phyloP scores from a whole-genome alignment of 2,113 vertebrate genomes.

The Esox niger region DNA sequence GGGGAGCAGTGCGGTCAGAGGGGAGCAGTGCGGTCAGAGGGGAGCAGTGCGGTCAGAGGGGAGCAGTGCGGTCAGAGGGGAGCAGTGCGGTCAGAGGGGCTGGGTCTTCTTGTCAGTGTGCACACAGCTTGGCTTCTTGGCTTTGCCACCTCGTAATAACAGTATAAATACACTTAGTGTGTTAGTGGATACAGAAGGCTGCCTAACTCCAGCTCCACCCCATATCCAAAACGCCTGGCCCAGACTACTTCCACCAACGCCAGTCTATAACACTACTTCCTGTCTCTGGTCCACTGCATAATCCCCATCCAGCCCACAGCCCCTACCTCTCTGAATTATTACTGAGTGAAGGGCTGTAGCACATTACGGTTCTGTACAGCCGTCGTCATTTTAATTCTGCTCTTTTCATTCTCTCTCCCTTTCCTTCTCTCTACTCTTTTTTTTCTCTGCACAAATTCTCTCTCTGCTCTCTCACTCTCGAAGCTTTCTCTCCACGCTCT shows the following conservation, averaged over 20 bases:
- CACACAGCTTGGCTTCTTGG: slow-evolving; percentile 26
- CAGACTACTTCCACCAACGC: no score
- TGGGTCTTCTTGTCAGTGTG: slow-evolving; percentile 50
- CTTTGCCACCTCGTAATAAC: slow-evolving; percentile 56
- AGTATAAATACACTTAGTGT: slow-evolving; percentile 53
- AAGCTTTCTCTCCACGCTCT: no score
- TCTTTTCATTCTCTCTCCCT: background rate
- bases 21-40: no score
- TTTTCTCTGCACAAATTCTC: slow-evolving; percentile 19
- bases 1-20: no score
- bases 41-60: no score
- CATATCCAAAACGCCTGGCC: no score
- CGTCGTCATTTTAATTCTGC: slow-evolving; percentile 7
- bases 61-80: no score
- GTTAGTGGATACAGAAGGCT: slow-evolving; percentile 11
- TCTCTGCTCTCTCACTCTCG: slow-evolving; percentile 1
- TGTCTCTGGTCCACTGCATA: no score
- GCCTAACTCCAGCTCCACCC: no score
- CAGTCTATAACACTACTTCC: no score
- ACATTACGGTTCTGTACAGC: no score
- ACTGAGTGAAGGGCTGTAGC: slow-evolving; percentile 32
- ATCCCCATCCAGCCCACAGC: no score
- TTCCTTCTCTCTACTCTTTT: slow-evolving; percentile 5
- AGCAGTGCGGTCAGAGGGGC: slow-evolving; percentile 14
- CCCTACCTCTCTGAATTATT: slow-evolving; percentile 66